Evolutionary conservation across 2,888 invertebrate species (phyloP), one percentile per base, ranked within the genome.

Genomic region (Cephonodes hylas): DNA sequence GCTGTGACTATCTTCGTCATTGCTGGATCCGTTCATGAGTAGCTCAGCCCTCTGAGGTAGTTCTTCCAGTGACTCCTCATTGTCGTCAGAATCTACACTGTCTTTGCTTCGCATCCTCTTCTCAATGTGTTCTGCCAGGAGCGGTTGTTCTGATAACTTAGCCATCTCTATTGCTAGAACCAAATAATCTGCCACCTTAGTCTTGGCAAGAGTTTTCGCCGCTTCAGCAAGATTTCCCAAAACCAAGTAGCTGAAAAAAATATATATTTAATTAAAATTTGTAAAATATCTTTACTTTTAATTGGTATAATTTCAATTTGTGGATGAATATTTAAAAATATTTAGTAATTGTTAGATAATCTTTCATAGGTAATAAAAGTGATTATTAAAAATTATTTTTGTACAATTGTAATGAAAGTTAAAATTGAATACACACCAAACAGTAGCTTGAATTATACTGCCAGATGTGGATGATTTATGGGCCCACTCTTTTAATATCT

Each of bases 91-190:
- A 38, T 38, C 38, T n/a, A 38, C 3, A 2, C 38, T n/a, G 5
- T 38, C 38, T 0, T 38, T 38, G n/a, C 4, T 38, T 38, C n/a
- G 63, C 0, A 68, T 71, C 64, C 75, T 84, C 31, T 78, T 79
- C 8, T 80, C 76, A 0, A 91, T 74, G 44, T 87, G 87, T 1
- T 82, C 81, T 0, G 89, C 89, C 62, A 84, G 83, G 0, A 82
- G 81, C 27, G 68, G 75, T 66, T 93, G 93, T 0, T 93, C 93
- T 2, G 84, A 81, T 2, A 84, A 73, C 64, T 90, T 86, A 0
- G 96, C 95, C 34, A 96, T 79, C 57, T 94, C 93, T 0, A 93
- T 89, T 0, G 96, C 95, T 10, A 95, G 77, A 62, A 90, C 85
- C 23, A 96, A 84, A 53, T 88, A 83, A 0, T 91, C 83, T n/a